Evolutionary conservation across 2,888 invertebrate species (phyloP).

Genomic region (Anticlea derivata): DNA sequence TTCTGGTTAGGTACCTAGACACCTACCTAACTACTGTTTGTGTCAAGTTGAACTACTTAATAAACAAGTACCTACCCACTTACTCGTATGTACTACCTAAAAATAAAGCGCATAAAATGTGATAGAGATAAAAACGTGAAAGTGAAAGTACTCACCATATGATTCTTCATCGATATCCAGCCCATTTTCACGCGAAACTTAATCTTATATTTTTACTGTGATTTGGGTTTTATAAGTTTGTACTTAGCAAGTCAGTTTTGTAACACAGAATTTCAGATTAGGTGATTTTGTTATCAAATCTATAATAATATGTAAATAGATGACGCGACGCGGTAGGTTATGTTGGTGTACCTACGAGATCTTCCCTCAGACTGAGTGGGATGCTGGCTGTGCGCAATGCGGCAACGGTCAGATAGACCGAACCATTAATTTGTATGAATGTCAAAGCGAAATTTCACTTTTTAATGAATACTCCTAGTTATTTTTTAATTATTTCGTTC

Average conservation of each 20-base stretch:
- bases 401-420: constrained; percentile 60
- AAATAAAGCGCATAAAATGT: not conserved
- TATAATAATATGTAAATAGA: constrained; percentile 31
- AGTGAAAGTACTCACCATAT: constrained; percentile 67
- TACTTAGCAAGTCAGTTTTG: constrained; percentile 4
- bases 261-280: not conserved
- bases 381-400: constrained; percentile 84
- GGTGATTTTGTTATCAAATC: constrained; percentile 35
- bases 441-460: constrained; percentile 9
- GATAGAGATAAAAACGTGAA: not conserved
- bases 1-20: no score
- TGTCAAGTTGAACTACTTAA: no score
- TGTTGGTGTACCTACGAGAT: constrained; percentile 69
- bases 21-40: no score
- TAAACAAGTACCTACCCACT: no score
- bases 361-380: constrained; percentile 74
- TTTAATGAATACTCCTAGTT: not conserved
- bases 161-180: constrained; percentile 81
- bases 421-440: constrained; percentile 50
- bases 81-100: no score
- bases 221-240: constrained; percentile 40
- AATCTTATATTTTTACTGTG: constrained; percentile 65
- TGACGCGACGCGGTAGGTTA: constrained; percentile 63
- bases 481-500: no score
- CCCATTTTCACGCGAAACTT: constrained; percentile 73